phyloP scores from a whole-genome alignment of 37 sponge, comb jelly and placozoan species.

The Spongia lamella region DNA sequence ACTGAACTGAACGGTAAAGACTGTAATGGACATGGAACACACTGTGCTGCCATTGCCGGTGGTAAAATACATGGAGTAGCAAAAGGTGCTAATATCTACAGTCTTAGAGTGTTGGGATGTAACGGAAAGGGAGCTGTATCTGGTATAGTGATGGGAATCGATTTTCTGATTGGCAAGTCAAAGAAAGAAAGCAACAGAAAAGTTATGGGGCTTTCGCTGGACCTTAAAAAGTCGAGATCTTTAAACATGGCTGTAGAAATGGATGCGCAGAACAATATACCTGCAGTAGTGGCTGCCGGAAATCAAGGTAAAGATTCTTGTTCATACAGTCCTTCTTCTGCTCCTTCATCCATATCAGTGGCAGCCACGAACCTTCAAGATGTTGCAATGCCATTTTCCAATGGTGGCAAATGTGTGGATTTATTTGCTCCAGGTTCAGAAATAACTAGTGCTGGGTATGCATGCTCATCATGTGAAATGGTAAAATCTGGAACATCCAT shows the following conservation, averaged over 20 bases:
- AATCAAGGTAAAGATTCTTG: constrained; percentile 72
- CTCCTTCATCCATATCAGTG: constrained; percentile 49
- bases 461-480: constrained; percentile 53
- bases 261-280: constrained; percentile 33
- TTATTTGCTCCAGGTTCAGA: constrained; percentile 66
- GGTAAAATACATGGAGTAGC: constrained; percentile 77
- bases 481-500: constrained; percentile 77
- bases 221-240: constrained; percentile 27
- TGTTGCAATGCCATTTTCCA: constrained; percentile 54
- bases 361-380: constrained; percentile 61
- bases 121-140: constrained; percentile 67
- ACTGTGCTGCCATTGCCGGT: constrained; percentile 75
- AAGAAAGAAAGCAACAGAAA: not conserved
- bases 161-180: constrained; percentile 41
- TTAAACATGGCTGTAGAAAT: constrained; percentile 41
- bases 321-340: constrained; percentile 60
- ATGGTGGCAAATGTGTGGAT: constrained; percentile 67
- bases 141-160: constrained; percentile 65
- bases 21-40: constrained; percentile 82
- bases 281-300: constrained; percentile 64
- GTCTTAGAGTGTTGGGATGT: constrained; percentile 61
- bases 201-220: constrained; percentile 73
- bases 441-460: constrained; percentile 46
- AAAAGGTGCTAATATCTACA: constrained; percentile 60
- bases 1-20: constrained; percentile 46